A percentile compares a stretch with the other conserved stretches of the same genome.
phyloP scores from a whole-genome alignment of 2,888 invertebrate genomes.

The Leptogaster cylindrica region DNA sequence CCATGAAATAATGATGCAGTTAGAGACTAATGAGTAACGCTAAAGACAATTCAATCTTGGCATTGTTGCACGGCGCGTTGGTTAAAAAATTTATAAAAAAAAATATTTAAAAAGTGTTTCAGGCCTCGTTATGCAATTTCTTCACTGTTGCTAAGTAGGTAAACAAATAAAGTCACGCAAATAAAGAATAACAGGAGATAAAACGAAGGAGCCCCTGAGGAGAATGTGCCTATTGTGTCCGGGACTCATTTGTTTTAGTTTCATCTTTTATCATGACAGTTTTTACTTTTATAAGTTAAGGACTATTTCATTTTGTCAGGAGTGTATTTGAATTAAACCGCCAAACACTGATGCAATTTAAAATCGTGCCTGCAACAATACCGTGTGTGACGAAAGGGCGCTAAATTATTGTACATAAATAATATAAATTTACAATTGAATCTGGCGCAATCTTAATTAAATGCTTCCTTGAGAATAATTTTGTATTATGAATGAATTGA shows the following conservation, averaged over 20 bases:
- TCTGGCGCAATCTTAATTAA: constrained; percentile 26
- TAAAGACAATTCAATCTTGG: constrained; percentile 36
- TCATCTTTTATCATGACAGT: constrained; percentile 14
- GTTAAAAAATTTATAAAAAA: not conserved
- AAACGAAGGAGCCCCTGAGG: not conserved
- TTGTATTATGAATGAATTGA: too few relatives aligned
- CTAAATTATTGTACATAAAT: constrained; percentile 13
- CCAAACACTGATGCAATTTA: constrained; percentile 8
- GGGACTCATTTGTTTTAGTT: constrained; percentile 21
- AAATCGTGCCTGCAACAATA: constrained; percentile 7
- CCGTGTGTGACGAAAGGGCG: not conserved
- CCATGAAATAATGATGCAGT: constrained; percentile 38
- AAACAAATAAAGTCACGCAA: constrained; percentile 29
- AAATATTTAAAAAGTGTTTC: constrained; percentile 16
- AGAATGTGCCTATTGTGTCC: constrained; percentile 15
- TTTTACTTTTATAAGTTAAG: constrained; percentile 24
- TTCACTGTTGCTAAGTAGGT: constrained; percentile 31
- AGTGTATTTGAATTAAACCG: not conserved
- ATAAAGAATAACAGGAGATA: constrained; percentile 4
- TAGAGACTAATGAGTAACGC: constrained; percentile 32
- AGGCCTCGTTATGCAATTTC: constrained; percentile 35
- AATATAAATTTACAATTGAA: constrained; percentile 3
- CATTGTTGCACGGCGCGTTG: constrained; percentile 18
- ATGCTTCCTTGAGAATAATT: too few relatives aligned
- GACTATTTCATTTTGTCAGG: constrained; percentile 15